Conservation (phyloP, 2,888 invertebrate genomes). For the Resseliella maxima region DNA sequence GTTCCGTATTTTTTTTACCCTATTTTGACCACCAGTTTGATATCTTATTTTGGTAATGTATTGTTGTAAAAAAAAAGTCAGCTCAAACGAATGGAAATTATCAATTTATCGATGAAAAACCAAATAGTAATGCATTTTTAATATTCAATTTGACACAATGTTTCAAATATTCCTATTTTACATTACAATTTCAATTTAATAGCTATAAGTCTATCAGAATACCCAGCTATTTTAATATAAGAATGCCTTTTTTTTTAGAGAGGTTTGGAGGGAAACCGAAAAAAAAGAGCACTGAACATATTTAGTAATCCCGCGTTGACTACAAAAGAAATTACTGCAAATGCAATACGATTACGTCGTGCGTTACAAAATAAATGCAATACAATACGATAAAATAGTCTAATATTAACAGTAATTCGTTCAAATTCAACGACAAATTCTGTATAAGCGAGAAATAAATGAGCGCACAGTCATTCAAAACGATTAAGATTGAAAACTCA, state of each 20-base stretch:
- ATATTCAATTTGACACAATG: not conserved
- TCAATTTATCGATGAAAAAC: not conserved
- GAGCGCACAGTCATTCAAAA: not conserved
- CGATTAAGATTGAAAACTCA: constrained; percentile 4
- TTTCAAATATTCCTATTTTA: not conserved
- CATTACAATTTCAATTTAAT: not conserved
- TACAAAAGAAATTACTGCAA: constrained; percentile 33
- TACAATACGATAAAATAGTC: constrained; percentile 35
- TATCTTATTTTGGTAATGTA: not conserved
- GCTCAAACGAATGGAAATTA: not conserved
- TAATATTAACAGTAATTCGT: constrained; percentile 41
- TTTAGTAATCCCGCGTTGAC: constrained; percentile 30
- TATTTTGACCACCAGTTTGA: not conserved
- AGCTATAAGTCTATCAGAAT: not conserved
- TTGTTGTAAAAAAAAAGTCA: too few relatives aligned
- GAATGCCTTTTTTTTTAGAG: not conserved
- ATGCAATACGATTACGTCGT: constrained; percentile 37
- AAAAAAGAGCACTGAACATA: not conserved
- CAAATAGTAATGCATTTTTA: not conserved
- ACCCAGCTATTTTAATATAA: not conserved
- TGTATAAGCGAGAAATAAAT: constrained; percentile 14
- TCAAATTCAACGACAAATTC: constrained; percentile 23
- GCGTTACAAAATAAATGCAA: constrained; percentile 34
- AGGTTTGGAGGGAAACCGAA: not conserved
- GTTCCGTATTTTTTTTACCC: not conserved